phyloP scores from a whole-genome alignment of 2,797 vertebrate species.

The Adrianichthys oophorus region DNA sequence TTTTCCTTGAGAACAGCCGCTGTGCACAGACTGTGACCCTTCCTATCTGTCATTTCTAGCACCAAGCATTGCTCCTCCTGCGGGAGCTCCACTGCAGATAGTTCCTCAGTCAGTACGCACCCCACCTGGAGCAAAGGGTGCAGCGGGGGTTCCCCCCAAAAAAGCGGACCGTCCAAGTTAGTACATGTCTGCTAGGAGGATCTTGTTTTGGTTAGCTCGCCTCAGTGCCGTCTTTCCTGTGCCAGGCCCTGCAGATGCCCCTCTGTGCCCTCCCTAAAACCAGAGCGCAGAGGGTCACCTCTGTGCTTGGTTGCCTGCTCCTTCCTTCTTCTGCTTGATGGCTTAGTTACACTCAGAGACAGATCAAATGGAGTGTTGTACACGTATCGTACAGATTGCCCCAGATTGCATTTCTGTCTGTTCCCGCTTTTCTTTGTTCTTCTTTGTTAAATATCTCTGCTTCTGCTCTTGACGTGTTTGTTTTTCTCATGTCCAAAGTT shows the following conservation, averaged over 20 bases:
- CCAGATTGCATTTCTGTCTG: constrained; percentile 34
- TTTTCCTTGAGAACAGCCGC: constrained; percentile 40
- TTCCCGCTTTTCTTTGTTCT: constrained; percentile 23
- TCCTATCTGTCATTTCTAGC: constrained; percentile 80
- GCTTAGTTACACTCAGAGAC: constrained; percentile 31
- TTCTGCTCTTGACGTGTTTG: constrained; percentile 59
- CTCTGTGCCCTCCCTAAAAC: constrained; percentile 45
- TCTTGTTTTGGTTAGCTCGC: constrained; percentile 51
- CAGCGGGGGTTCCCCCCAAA: constrained; percentile 73
- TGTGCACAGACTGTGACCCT: constrained; percentile 50
- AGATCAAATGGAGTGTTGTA: constrained; percentile 31
- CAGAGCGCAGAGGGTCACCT: constrained; percentile 24
- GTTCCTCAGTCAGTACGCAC: constrained; percentile 77
- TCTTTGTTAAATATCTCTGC: constrained; percentile 50
- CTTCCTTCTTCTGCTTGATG: constrained; percentile 53
- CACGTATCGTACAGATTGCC: constrained; percentile 27
- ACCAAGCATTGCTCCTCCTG: constrained; percentile 63
- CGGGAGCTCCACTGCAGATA: constrained; percentile 76
- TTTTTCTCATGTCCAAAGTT: constrained; percentile 48
- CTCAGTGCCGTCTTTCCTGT: constrained; percentile 17
- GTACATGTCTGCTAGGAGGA: constrained; percentile 70
- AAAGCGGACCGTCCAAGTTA: constrained; percentile 82
- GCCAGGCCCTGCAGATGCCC: constrained; percentile 32
- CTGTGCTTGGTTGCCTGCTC: constrained; percentile 56
- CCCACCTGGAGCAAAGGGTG: constrained; percentile 74